phyloP scores from a whole-genome alignment of 2,888 invertebrate genomes.

The Ectropis crepuscularia region DNA sequence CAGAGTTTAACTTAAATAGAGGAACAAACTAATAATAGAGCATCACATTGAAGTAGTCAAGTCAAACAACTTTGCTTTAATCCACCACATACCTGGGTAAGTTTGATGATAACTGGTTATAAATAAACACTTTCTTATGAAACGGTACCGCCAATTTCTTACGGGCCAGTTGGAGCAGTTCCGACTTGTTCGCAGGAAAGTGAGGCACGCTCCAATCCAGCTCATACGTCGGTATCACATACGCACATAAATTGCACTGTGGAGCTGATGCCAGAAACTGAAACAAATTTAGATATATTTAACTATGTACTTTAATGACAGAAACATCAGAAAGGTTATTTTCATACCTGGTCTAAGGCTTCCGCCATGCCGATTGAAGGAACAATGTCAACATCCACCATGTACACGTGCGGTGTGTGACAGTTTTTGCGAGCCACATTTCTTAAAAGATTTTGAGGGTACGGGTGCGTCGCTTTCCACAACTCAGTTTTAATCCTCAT shows the following conservation, averaged over 20 bases:
- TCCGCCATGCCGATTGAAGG: background rate
- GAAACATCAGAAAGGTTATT: slow-evolving; percentile 63
- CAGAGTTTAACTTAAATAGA: background rate
- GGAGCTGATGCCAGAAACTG: slow-evolving; percentile 82
- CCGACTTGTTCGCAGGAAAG: slow-evolving; percentile 92
- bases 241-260: slow-evolving; percentile 93
- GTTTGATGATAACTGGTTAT: slow-evolving; percentile 80
- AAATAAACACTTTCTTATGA: slow-evolving; percentile 95
- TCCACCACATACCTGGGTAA: background rate
- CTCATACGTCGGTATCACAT: slow-evolving; percentile 96
- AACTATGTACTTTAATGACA: background rate
- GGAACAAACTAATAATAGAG: background rate
- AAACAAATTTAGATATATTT: background rate
- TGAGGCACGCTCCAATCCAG: slow-evolving; percentile 89
- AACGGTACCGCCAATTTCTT: slow-evolving; percentile 94
- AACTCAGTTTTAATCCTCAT: background rate
- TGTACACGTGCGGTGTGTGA: slow-evolving; percentile 1
- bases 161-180: slow-evolving; percentile 89
- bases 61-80: background rate
- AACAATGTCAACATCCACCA: slow-evolving; percentile 4
- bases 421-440: slow-evolving; percentile 7
- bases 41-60: background rate
- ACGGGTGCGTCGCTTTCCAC: background rate
- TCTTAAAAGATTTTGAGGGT: slow-evolving; percentile 6
- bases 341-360: background rate